Percentiles rank a stretch among this genome's conserved stretches.
Evolutionary conservation across 2,888 invertebrate species (phyloP).

Genomic region (Xestia xanthographa): DNA sequence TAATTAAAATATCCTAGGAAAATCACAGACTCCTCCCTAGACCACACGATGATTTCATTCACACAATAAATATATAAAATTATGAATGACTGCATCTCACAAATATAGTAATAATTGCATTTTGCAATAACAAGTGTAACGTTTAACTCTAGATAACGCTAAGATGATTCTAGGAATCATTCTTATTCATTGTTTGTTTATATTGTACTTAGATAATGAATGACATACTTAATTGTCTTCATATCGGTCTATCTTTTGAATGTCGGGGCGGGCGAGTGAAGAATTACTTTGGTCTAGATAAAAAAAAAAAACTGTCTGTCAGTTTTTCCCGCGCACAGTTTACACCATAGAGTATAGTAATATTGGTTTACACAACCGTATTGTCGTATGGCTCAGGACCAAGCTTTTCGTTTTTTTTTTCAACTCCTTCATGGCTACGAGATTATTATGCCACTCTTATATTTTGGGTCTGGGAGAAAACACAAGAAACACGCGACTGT

Average conservation of each 20-base stretch:
- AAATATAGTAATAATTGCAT: slow-evolving; percentile 33
- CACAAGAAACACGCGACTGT: too few species aligned
- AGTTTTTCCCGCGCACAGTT: slow-evolving; percentile 16
- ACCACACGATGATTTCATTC: slow-evolving; percentile 36
- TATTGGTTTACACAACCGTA: too few species aligned
- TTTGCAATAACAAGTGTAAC: slow-evolving; percentile 45
- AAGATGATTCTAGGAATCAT: slow-evolving; percentile 60
- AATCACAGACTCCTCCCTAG: background rate
- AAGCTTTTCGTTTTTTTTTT: too few species aligned
- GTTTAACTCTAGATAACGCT: slow-evolving; percentile 51
- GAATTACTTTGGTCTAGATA: slow-evolving; percentile 12
- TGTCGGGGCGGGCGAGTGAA: slow-evolving; percentile 1
- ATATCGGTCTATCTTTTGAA: slow-evolving; percentile 21
- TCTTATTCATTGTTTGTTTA: slow-evolving; percentile 54
- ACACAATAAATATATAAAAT: slow-evolving; percentile 18
- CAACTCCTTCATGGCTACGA: too few species aligned
- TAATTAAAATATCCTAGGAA: background rate
- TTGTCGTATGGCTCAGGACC: too few species aligned
- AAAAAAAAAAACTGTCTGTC: slow-evolving; percentile 25
- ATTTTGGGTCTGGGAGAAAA: too few species aligned
- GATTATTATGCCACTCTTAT: too few species aligned
- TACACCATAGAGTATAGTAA: too few species aligned
- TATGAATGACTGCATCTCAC: slow-evolving; percentile 51
- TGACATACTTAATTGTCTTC: slow-evolving; percentile 40
- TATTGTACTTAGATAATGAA: slow-evolving; percentile 42